phyloP scores from a whole-genome alignment of 1,140 invertebrate genomes.

The Hirudo medicinalis region DNA sequence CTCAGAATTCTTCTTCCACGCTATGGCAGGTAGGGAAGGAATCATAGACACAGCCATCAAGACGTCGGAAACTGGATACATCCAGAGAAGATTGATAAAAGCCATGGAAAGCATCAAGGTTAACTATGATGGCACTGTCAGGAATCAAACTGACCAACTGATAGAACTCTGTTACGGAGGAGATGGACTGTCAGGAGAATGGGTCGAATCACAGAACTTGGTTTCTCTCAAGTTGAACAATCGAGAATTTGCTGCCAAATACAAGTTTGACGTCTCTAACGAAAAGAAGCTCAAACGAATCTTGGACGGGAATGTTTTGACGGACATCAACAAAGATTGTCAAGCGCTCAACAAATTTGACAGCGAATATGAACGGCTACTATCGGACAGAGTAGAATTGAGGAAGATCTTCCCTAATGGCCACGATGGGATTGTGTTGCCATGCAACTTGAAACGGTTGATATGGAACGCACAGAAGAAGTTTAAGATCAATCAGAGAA shows the following conservation, averaged over 20 bases:
- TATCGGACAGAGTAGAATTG: constrained; percentile 68
- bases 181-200: constrained; percentile 85
- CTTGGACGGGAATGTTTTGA: constrained; percentile 85
- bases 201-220: constrained; percentile 87
- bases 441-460: constrained; percentile 93
- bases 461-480: constrained; percentile 99
- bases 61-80: constrained; percentile 98
- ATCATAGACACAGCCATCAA: constrained; percentile 99
- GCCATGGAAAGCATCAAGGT: constrained; percentile 99
- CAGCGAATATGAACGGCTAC: constrained; percentile 80
- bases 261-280: constrained; percentile 87
- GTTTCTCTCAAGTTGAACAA: constrained; percentile 91
- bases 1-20: constrained; percentile 98
- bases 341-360: constrained; percentile 81
- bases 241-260: constrained; percentile 84
- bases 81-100: constrained; percentile 97
- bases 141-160: constrained; percentile 48
- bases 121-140: constrained; percentile 45
- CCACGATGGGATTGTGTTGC: constrained; percentile 66
- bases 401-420: constrained; percentile 58
- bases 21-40: constrained; percentile 99
- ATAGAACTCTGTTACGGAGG: constrained; percentile 97
- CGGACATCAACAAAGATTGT: constrained; percentile 78
- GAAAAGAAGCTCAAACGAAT: constrained; percentile 80
- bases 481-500: constrained; percentile 89